Evolutionary conservation across 2,888 invertebrate species (phyloP).

Genomic region (Nebria salina): DNA sequence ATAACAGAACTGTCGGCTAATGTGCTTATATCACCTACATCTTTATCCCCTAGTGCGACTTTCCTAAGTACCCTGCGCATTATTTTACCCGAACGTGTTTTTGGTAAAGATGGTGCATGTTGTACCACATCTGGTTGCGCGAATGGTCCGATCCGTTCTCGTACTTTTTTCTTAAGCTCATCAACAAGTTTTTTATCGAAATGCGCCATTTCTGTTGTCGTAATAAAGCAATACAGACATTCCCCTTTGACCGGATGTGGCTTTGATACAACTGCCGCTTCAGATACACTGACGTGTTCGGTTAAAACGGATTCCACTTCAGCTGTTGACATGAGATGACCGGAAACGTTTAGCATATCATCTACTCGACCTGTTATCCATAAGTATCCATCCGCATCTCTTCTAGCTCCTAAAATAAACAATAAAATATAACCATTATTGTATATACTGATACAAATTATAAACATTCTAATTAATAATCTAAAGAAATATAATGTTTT

Average conservation of each 20-base stretch:
- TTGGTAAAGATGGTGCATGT: constrained; percentile 92
- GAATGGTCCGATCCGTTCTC: constrained; percentile 94
- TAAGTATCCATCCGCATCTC: constrained; percentile 93
- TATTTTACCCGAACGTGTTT: constrained; percentile 97
- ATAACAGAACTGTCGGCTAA: constrained; percentile 93
- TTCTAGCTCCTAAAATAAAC: constrained; percentile 76
- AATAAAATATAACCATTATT: not conserved
- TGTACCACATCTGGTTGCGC: constrained; percentile 96
- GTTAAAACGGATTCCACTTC: constrained; percentile 88
- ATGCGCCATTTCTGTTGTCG: constrained; percentile 79
- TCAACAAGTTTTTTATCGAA: constrained; percentile 77
- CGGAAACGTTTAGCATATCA: constrained; percentile 98
- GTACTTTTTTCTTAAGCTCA: constrained; percentile 80
- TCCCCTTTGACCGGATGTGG: constrained; percentile 97
- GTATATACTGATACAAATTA: too few relatives aligned
- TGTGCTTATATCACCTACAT: constrained; percentile 94
- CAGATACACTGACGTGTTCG: constrained; percentile 83
- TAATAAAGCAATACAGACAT: constrained; percentile 96
- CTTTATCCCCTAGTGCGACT: constrained; percentile 87
- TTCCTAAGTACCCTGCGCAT: constrained; percentile 95
- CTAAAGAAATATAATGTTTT: too few relatives aligned
- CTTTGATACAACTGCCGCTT: constrained; percentile 95
- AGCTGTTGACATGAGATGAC: constrained; percentile 96
- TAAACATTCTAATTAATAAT: too few relatives aligned
- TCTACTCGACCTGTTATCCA: constrained; percentile 98